phyloP scores from a whole-genome alignment of 2,888 invertebrate species.

The Stenodera caucasica region DNA sequence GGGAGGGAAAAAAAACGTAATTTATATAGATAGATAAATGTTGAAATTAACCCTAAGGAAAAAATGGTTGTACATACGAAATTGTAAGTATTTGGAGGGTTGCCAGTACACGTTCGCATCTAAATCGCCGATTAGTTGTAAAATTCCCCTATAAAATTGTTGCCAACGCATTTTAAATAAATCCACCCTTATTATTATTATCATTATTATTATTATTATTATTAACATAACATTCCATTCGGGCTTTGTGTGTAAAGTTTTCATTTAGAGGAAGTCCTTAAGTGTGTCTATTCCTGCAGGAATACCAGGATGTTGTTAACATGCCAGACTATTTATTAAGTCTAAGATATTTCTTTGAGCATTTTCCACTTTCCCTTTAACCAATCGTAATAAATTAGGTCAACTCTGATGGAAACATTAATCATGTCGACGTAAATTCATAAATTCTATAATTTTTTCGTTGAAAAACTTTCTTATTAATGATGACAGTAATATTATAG shows the following conservation, averaged over 20 bases:
- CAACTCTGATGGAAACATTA: neutral
- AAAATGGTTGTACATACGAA: neutral
- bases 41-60: too few relatives aligned
- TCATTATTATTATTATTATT: too few relatives aligned
- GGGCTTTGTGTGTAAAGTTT: neutral
- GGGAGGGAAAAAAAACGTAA: too few relatives aligned
- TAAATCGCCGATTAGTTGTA: neutral
- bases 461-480: neutral
- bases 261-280: neutral
- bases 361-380: too few relatives aligned
- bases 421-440: neutral
- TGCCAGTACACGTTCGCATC: constrained; percentile 11
- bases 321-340: neutral
- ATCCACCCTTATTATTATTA: neutral
- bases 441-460: neutral
- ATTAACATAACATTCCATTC: too few relatives aligned
- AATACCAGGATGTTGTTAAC: neutral
- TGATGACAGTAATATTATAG: neutral
- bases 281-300: neutral
- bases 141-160: too few relatives aligned
- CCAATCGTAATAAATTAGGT: too few relatives aligned
- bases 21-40: too few relatives aligned
- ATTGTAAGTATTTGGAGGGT: neutral
- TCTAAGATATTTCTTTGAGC: too few relatives aligned
- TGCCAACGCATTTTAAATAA: too few relatives aligned